Evolutionary conservation across 35 echinoderm and acorn worm genomes (phyloP), one percentile per base, ranked within the genome.

Genomic region (Holothuria glaberrima): DNA sequence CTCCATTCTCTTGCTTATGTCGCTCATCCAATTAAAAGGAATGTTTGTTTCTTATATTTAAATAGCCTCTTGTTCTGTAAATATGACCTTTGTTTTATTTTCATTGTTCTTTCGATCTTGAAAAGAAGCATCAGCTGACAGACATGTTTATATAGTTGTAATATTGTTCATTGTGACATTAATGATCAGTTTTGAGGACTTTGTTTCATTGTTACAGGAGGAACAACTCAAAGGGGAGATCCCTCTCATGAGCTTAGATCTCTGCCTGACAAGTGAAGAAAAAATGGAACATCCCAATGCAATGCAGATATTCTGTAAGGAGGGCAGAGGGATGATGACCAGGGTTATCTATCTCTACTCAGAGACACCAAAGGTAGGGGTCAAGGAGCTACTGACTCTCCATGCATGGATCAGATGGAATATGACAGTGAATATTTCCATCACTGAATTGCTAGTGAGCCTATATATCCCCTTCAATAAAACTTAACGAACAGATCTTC

Each of bases 211-310:
- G 59, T 66, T 50, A 24, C 77, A 92, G 94, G 83, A 92, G 66
- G 86, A 77, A 56, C 33, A 48, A 64, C 65, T 89, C 19, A 60
- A 86, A 71, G 94, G 94, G 14, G 94, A 95, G 58, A 92, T 95
- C 18, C 79, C 76, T 0, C 91, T 95, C 14, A 79, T 60, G 54
- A 54, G 70, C 68, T 62, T 95, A 9, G 86, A 92, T 34, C 54
- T 95, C 33, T 92, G 79, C 7, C 83, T 92, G 5, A 91, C 94
- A 2, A 90, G 89, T 7, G 87, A 92, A 68, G 81, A 92, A 21
- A 99, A 99, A 87, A 93, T 99, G 34, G 93, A 86, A 9, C 85
- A 99, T 70, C 91, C 93, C 9, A 99, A 99, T 73, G 97, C 93
- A 20, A 68, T 98, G 30, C 96, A 98, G 68, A 74, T 98, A 26